phyloP scores from a whole-genome alignment of 2,888 invertebrate genomes.

The Osmoderma eremita region DNA sequence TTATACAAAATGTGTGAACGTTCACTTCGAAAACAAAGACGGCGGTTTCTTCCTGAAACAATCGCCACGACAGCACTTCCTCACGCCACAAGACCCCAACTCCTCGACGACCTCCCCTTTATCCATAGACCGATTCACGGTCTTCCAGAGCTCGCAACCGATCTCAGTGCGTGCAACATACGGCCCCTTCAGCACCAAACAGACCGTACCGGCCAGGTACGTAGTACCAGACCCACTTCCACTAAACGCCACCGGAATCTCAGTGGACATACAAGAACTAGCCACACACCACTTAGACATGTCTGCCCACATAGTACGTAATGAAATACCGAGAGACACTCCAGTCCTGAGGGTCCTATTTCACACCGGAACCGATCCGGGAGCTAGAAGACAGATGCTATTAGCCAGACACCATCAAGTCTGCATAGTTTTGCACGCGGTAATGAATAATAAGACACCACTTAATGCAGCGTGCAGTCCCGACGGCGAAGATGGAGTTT shows the following conservation, averaged over 20 bases:
- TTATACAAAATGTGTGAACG: constrained; percentile 79
- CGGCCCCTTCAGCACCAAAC: constrained; percentile 94
- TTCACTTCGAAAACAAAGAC: constrained; percentile 91
- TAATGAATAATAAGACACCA: constrained; percentile 65
- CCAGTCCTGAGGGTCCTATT: constrained; percentile 93
- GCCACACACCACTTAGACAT: constrained; percentile 85
- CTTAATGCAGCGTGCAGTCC: constrained; percentile 93
- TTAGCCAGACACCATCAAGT: constrained; percentile 71
- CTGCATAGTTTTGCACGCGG: constrained; percentile 82
- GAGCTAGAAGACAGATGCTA: constrained; percentile 76
- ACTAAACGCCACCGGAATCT: constrained; percentile 60
- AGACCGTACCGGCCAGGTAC: constrained; percentile 90
- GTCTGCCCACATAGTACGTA: constrained; percentile 92
- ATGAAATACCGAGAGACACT: constrained; percentile 85
- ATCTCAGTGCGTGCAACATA: constrained; percentile 92
- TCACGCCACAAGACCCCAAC: constrained; percentile 60
- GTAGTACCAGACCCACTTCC: constrained; percentile 84
- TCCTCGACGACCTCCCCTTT: constrained; percentile 69
- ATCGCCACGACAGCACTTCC: constrained; percentile 76
- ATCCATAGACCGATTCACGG: constrained; percentile 88
- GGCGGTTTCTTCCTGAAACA: constrained; percentile 91
- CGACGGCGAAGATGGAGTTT: constrained; percentile 91
- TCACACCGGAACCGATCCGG: constrained; percentile 88
- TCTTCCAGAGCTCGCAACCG: constrained; percentile 90
- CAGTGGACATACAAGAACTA: constrained; percentile 69